Evolutionary conservation across 2,888 invertebrate species (phyloP).

Genomic region (Boloria selene): DNA sequence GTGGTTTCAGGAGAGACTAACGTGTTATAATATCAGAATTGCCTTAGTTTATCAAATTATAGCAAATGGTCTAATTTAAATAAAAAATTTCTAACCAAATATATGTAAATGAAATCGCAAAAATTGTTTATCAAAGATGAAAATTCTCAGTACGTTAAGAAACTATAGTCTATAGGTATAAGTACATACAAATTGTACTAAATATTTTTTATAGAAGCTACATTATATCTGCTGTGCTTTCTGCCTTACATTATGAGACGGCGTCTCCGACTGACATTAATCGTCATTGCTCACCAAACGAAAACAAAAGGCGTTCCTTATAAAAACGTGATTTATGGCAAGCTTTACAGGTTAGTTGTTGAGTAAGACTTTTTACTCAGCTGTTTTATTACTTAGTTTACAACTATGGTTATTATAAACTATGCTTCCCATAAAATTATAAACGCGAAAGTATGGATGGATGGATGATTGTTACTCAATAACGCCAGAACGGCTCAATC

Average conservation of each 20-base stretch:
- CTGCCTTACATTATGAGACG: conserved; percentile 17
- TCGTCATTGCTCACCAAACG: conserved; percentile 49
- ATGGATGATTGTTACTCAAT: too few species aligned
- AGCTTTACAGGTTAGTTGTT: conserved; percentile 16
- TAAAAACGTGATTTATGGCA: conserved; percentile 36
- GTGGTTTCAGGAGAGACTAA: too few species aligned
- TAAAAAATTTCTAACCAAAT: too few species aligned
- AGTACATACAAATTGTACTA: background rate
- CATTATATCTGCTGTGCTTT: background rate
- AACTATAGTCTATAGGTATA: too few species aligned
- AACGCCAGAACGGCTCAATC: too few species aligned
- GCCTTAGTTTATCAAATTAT: too few species aligned
- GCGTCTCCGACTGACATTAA: conserved; percentile 48
- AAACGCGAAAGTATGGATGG: too few species aligned
- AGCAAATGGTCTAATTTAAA: too few species aligned
- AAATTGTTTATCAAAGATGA: too few species aligned
- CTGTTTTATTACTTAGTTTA: conserved; percentile 5
- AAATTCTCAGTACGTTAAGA: background rate
- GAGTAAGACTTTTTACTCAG: conserved; percentile 14
- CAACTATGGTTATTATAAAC: conserved; percentile 2
- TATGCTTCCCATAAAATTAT: too few species aligned
- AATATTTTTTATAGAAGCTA: background rate
- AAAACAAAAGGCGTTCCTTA: conserved; percentile 42
- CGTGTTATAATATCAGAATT: too few species aligned
- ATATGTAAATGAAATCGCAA: too few species aligned